phyloP scores from a whole-genome alignment of 2,888 invertebrate species.

The Enoplolaimus lenunculus region DNA sequence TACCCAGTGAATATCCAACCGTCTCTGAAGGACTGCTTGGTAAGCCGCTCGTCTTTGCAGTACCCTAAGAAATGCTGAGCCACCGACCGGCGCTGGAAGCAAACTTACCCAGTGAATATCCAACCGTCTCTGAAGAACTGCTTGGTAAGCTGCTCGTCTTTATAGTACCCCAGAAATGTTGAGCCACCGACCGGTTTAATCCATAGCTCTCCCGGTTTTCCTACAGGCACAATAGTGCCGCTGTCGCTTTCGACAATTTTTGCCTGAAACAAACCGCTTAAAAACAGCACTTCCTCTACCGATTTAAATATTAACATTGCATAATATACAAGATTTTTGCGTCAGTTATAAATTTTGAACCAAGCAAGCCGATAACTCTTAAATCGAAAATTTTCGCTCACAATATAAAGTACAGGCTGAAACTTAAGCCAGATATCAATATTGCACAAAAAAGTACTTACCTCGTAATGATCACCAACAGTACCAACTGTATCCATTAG shows the following conservation, averaged over 20 bases:
- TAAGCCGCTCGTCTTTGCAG: conserved; percentile 39
- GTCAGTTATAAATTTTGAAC: no score
- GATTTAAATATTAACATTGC: no score
- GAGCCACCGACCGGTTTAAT: conserved; percentile 36
- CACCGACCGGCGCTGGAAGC: conserved; percentile 31
- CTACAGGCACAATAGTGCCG: conserved; percentile 37
- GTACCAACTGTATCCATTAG: conserved; percentile 9
- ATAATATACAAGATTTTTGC: no score
- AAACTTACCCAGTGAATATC: conserved; percentile 43
- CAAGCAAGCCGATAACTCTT: no score
- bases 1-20: conserved; percentile 46
- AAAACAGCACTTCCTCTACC: no score
- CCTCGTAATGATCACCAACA: conserved; percentile 23
- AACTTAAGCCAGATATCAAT: no score
- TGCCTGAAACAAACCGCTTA: no score
- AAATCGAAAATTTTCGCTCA: no score
- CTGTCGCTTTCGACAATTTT: conserved; percentile 35
- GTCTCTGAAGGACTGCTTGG: conserved; percentile 35
- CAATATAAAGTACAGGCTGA: no score
- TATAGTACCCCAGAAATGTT: conserved; percentile 45
- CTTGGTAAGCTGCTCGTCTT: conserved; percentile 36
- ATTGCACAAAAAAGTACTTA: no score
- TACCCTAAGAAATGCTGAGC: conserved; percentile 44
- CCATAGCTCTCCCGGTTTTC: conserved; percentile 41
- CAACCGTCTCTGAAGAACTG: conserved; percentile 41